phyloP scores from a whole-genome alignment of 2,888 invertebrate genomes.

The Callyntrura guangdongensis region DNA sequence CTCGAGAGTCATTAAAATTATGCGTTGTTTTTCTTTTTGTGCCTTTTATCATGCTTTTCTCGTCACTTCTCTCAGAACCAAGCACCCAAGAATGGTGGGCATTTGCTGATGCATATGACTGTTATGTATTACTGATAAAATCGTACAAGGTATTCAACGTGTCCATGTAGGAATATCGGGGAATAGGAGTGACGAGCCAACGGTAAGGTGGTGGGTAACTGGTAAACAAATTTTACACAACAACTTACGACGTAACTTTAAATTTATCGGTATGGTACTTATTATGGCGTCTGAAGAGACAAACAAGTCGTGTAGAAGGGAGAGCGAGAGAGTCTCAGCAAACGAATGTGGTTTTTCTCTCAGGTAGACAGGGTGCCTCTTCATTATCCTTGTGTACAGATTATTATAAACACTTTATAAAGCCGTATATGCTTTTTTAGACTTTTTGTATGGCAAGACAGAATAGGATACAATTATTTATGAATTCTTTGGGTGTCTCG shows the following conservation, averaged over 20 bases:
- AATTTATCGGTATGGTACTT: not conserved
- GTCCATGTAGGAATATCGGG: too few species aligned
- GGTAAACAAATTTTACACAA: too few species aligned
- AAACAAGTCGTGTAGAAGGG: constrained; percentile 1
- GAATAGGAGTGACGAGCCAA: too few species aligned
- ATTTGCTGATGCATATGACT: not conserved
- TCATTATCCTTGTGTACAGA: constrained; percentile 21
- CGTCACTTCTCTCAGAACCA: too few species aligned
- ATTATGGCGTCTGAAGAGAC: not conserved
- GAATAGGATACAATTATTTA: constrained; percentile 57
- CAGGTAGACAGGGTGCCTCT: constrained; percentile 27
- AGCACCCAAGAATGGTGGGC: constrained; percentile 3
- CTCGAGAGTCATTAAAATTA: constrained; percentile 39
- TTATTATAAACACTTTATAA: not conserved
- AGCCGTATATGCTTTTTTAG: constrained; percentile 3
- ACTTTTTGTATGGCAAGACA: constrained; percentile 19
- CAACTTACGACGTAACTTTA: not conserved
- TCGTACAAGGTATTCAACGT: too few species aligned
- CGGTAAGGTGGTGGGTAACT: too few species aligned
- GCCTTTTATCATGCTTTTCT: not conserved
- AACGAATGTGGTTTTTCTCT: constrained; percentile 51
- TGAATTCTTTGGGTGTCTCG: constrained; percentile 70
- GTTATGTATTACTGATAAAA: not conserved
- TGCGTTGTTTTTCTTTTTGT: constrained; percentile 1
- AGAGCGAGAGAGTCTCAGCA: not conserved